A percentile compares a stretch with the other conserved stretches of the same genome.
Conservation (phyloP, 2,888 invertebrate genomes). For the Acleris holmiana region DNA sequence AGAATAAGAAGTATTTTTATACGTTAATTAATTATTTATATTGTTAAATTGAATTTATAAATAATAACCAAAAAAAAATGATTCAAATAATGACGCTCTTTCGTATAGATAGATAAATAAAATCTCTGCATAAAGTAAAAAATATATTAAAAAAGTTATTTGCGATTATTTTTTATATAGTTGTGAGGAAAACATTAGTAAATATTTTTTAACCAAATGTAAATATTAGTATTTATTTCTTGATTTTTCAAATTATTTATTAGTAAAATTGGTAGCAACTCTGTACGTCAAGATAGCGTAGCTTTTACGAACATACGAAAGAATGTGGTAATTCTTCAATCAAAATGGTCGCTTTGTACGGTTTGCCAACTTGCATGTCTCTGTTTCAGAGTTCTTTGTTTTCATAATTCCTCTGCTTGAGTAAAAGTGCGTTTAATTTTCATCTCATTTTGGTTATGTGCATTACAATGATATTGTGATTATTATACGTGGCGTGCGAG, state of each 20-base stretch:
- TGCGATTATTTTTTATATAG: no score
- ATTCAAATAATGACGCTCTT: no score
- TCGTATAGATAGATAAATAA: no score
- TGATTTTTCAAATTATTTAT: slow-evolving; percentile 10
- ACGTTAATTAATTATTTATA: no score
- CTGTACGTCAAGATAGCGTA: slow-evolving; percentile 59
- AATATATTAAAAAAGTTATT: no score
- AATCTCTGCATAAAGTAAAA: no score
- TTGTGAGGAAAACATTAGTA: background rate
- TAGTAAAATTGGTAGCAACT: slow-evolving; percentile 28
- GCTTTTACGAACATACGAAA: slow-evolving; percentile 77
- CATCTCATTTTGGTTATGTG: slow-evolving; percentile 52
- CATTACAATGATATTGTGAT: slow-evolving; percentile 52
- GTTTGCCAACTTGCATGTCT: slow-evolving; percentile 86
- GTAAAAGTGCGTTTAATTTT: slow-evolving; percentile 53
- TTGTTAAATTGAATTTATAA: no score
- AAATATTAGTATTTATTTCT: background rate
- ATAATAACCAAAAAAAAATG: no score
- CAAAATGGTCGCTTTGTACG: slow-evolving; percentile 89
- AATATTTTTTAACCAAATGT: background rate
- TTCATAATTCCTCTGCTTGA: slow-evolving; percentile 65
- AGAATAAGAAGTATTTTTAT: background rate
- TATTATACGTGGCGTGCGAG: slow-evolving; percentile 60
- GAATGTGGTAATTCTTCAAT: slow-evolving; percentile 90
- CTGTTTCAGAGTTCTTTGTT: slow-evolving; percentile 83